These are phyloP conservation scores for Hypomecis atomaria DNA, from an alignment of 2,888 invertebrate species.

Conservation along the genomic window DNA sequence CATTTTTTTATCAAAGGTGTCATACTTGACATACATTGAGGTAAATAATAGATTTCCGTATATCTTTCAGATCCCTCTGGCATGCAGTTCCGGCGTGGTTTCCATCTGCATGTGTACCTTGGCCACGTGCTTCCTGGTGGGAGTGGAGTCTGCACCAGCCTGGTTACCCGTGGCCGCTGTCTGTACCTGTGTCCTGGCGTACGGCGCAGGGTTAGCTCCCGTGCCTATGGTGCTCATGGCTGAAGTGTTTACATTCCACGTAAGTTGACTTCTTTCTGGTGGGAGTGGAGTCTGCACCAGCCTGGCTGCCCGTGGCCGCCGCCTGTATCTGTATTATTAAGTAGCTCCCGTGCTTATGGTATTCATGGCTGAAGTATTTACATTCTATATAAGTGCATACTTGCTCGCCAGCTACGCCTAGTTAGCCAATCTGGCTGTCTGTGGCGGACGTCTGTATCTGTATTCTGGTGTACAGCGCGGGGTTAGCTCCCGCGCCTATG, in stretches of 20 bases:
- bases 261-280: slow-evolving; percentile 52
- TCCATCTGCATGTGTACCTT: slow-evolving; percentile 64
- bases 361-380: slow-evolving; percentile 71
- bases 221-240: slow-evolving; percentile 73
- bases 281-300: slow-evolving; percentile 45
- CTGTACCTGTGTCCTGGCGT: slow-evolving; percentile 64
- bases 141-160: slow-evolving; percentile 45
- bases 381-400: slow-evolving; percentile 13
- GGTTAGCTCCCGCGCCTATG: slow-evolving; percentile 68
- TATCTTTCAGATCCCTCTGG: slow-evolving; percentile 63
- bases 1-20: too few species aligned
- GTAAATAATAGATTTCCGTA: too few species aligned
- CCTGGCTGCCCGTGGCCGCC: slow-evolving; percentile 62
- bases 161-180: slow-evolving; percentile 65
- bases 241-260: slow-evolving; percentile 70
- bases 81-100: slow-evolving; percentile 62
- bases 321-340: slow-evolving; percentile 66
- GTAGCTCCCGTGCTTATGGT: slow-evolving; percentile 72
- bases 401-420: background rate
- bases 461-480: slow-evolving; percentile 67
- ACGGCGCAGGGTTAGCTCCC: slow-evolving; percentile 67
- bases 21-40: too few species aligned
- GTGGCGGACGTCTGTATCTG: slow-evolving; percentile 59
- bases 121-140: slow-evolving; percentile 62
- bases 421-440: background rate